phyloP scores from a whole-genome alignment of 2,797 vertebrate genomes.

The Poliocrania exsul region DNA sequence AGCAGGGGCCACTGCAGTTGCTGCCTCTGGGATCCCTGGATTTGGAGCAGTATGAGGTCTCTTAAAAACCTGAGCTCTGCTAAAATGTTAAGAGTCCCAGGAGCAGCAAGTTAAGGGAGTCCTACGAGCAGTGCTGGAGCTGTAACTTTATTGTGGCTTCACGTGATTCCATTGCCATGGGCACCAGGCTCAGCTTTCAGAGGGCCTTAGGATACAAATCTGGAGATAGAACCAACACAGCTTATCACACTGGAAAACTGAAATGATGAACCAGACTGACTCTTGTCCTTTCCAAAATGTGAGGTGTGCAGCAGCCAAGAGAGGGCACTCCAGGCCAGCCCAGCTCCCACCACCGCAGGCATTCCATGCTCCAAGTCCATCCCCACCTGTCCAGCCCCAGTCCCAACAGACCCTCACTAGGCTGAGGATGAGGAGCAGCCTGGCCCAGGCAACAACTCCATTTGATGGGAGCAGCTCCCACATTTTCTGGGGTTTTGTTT shows the following conservation, averaged over 20 bases:
- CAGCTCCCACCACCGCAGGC: not conserved
- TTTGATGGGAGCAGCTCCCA: slow-evolving; percentile 12
- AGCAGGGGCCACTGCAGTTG: slow-evolving; percentile 24
- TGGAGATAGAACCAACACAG: not conserved
- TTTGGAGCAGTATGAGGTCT: not conserved
- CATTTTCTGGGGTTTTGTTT: slow-evolving; percentile 20
- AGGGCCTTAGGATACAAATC: not conserved
- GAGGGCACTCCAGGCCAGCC: slow-evolving; percentile 76
- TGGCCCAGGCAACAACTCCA: not conserved
- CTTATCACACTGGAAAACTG: not conserved
- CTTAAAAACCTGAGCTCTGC: slow-evolving; percentile 36
- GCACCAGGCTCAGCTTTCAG: not conserved
- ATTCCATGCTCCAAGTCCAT: not conserved
- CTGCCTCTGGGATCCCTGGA: slow-evolving; percentile 23
- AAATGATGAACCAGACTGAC: not conserved
- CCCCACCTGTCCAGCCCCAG: not conserved
- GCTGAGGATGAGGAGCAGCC: not conserved
- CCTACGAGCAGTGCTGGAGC: accelerated
- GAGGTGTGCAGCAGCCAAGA: slow-evolving; percentile 62
- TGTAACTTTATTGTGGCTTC: not conserved
- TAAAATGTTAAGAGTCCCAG: slow-evolving; percentile 21
- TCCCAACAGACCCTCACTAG: not conserved
- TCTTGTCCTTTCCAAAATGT: not conserved
- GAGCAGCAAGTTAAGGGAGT: not conserved
- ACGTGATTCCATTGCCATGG: accelerated